Evolutionary conservation across 1,140 invertebrate species (phyloP).

Genomic region (Tribolium madens): DNA sequence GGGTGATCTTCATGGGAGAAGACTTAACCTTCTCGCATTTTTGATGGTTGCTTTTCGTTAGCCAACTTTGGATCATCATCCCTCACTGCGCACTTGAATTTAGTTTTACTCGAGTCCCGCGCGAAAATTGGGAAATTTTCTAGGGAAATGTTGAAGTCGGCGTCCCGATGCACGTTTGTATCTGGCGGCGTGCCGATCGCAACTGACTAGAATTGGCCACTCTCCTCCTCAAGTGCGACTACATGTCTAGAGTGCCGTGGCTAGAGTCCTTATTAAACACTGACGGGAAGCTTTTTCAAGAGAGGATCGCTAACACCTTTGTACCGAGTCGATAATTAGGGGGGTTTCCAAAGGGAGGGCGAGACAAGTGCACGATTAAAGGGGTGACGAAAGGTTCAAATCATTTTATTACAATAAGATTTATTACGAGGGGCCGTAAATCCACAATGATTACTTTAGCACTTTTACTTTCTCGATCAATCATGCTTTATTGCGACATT

Average conservation of each 20-base stretch:
- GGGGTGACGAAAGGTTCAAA: too few relatives aligned
- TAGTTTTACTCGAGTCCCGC: too few relatives aligned
- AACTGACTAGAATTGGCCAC: constrained; percentile 46
- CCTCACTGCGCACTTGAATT: too few relatives aligned
- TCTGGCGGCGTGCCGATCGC: constrained; percentile 50
- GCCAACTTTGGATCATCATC: too few relatives aligned
- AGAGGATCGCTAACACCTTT: constrained; percentile 10
- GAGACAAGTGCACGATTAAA: too few relatives aligned
- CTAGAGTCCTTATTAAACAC: constrained; percentile 5
- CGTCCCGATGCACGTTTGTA: constrained; percentile 50
- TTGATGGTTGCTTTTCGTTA: too few relatives aligned
- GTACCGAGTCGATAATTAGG: not conserved
- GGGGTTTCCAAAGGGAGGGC: too few relatives aligned
- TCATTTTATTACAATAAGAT: too few relatives aligned
- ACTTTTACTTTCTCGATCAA: not conserved
- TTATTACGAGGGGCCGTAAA: not conserved
- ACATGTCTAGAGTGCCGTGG: constrained; percentile 19
- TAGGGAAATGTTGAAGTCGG: not conserved
- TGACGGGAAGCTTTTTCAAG: not conserved
- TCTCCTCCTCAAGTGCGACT: constrained; percentile 19
- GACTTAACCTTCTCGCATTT: too few relatives aligned
- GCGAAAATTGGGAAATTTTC: not conserved
- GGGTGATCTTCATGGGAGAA: not conserved
- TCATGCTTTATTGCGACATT: not conserved
- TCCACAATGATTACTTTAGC: not conserved